Evolutionary conservation across 2,797 vertebrate species (phyloP), one percentile per base, ranked within the genome.

Genomic region (Thaleichthys pacificus): DNA sequence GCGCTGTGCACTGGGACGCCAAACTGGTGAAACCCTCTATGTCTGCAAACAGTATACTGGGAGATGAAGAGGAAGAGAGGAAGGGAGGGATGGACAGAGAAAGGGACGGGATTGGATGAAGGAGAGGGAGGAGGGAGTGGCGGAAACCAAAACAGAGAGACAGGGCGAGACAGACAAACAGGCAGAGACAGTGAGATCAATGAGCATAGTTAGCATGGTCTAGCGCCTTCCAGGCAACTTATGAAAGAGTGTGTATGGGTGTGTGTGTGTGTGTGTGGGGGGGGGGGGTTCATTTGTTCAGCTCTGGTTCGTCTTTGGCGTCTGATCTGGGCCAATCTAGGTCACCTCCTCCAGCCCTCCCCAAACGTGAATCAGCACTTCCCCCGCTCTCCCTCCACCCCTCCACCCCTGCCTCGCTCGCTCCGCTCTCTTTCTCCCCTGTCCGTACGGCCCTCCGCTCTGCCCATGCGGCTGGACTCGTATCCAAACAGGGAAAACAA

Each of bases 1-100:
- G 93, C n/a, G 93, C 93, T 2, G 93, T 94, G 86, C 93, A 94
- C 86, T 93, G 93, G 14, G 93, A 94, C 0, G 92, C 93, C 89
- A 94, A 84, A 83, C 93, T 93, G 77, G 92, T 93, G 87, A 94
- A 94, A 68, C 93, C 93, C 78, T 94, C 93, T 4, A 94, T 94
- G 89, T 94, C 93, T 0, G 92, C 93, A 79, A 93, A 93, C 79
- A 94, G 88, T 68, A 94, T 94, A 87, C 93, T 94, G 89, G 66
- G 7, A 30, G 54, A 65, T n/a, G 56, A 32, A 47, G 22, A 47
- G 32, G 28, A 11, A 38, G 32, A 11, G 11, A 42, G 73, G 67
- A 69, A 61, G 14, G 64, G 51, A 1, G 61, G 63, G 12, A 12
- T 35, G 3, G 51, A 32, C 22, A 61, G 54, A 26, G 22, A 54